These are phyloP conservation scores for Polymixis lichenea DNA, from an alignment of 2,888 invertebrate genomes.

Conservation along the genomic window DNA sequence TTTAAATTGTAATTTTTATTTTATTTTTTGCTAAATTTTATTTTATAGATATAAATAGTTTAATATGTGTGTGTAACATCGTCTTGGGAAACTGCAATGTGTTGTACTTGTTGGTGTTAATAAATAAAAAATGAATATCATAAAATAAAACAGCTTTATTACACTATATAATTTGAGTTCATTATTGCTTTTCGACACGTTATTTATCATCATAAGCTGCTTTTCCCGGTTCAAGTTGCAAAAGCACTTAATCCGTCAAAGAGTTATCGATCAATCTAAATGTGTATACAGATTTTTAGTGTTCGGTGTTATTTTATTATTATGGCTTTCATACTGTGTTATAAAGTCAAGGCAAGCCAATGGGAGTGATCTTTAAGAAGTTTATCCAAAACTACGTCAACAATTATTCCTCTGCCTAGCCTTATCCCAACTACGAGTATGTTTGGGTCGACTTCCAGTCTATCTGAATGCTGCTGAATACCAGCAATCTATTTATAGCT, in stretches of 20 bases:
- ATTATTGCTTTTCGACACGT: constrained; percentile 13
- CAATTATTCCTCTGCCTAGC: not conserved
- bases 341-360: not conserved
- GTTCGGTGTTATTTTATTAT: not conserved
- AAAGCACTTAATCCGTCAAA: constrained; percentile 42
- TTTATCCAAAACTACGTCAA: not conserved
- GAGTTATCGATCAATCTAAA: constrained; percentile 41
- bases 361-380: not conserved
- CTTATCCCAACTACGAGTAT: not conserved
- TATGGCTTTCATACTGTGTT: not conserved
- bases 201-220: constrained; percentile 29
- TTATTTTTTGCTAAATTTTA: too few species aligned
- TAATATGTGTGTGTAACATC: too few species aligned
- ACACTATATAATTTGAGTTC: not conserved
- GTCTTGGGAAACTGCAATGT: too few species aligned
- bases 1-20: too few species aligned
- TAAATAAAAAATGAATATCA: too few species aligned
- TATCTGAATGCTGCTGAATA: not conserved
- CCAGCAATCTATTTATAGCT: not conserved
- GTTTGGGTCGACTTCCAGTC: not conserved
- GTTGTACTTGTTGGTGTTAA: too few species aligned
- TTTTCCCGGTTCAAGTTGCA: constrained; percentile 9
- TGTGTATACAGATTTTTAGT: not conserved
- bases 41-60: too few species aligned
- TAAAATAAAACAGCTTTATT: constrained; percentile 15